phyloP scores from a whole-genome alignment of 2,797 vertebrate species.

The Hypotaenidia okinawae region DNA sequence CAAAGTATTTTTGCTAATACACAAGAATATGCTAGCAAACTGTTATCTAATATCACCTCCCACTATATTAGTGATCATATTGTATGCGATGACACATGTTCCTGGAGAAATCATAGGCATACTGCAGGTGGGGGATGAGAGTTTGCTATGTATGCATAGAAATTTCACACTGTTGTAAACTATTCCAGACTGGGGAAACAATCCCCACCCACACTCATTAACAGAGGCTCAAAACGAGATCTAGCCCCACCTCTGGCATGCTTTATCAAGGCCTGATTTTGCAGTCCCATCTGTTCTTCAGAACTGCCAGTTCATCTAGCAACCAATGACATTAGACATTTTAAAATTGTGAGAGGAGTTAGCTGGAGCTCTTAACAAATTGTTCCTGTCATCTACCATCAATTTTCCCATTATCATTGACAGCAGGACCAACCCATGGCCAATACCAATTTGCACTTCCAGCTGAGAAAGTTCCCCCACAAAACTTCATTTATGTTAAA shows the following conservation, averaged over 20 bases:
- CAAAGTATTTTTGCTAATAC: not conserved
- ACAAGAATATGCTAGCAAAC: not conserved
- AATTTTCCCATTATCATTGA: conserved; percentile 26
- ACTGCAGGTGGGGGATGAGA: not conserved
- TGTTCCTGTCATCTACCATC: conserved; percentile 26
- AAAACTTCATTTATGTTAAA: conserved; percentile 8
- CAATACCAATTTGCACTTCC: conserved; percentile 31
- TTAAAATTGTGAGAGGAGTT: conserved; percentile 33
- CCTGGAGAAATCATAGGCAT: not conserved
- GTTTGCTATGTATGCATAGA: not conserved
- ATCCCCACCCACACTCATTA: not conserved
- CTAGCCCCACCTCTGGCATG: conserved; percentile 1
- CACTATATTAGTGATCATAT: not conserved
- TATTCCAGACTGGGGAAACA: not conserved
- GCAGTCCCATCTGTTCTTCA: conserved; percentile 44
- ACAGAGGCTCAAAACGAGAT: not conserved
- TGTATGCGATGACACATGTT: not conserved
- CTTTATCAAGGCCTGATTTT: not conserved
- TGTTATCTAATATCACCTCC: not conserved
- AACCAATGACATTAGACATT: not conserved
- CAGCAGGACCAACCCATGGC: conserved; percentile 12
- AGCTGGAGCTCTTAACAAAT: conserved; percentile 21
- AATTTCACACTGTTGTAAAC: not conserved
- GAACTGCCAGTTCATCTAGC: conserved; percentile 7
- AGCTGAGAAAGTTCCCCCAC: not conserved